Conservation (phyloP, 2,888 invertebrate species). For the Drosophila maculinotata region DNA sequence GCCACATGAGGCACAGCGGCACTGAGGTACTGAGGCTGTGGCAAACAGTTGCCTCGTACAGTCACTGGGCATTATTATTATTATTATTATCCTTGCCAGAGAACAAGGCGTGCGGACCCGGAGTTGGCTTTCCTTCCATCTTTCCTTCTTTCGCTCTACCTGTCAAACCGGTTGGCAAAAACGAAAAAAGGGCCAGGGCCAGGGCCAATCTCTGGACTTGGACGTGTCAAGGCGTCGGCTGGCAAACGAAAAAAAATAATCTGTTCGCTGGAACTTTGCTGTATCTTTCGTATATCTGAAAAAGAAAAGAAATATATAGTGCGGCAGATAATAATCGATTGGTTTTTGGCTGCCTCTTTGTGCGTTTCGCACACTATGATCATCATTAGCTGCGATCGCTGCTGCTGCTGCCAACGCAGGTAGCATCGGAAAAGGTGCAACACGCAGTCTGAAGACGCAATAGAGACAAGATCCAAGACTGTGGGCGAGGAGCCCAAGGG, state of each 20-base stretch:
- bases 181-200: conserved; percentile 59
- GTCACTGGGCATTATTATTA: conserved; percentile 49
- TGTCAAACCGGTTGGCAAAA: conserved; percentile 75
- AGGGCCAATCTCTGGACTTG: conserved; percentile 51
- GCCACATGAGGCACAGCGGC: conserved; percentile 24
- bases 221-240: conserved; percentile 70
- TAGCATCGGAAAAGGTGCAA: conserved; percentile 46
- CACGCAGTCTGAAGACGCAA: conserved; percentile 31
- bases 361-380: conserved; percentile 76
- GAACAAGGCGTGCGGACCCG: conserved; percentile 66
- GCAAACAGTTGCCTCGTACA: conserved; percentile 57
- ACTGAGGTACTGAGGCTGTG: conserved; percentile 14
- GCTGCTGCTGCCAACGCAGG: conserved; percentile 26
- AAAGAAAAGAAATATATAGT: conserved; percentile 54
- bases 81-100: conserved; percentile 64
- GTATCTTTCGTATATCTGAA: conserved; percentile 22
- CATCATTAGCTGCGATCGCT: conserved; percentile 65
- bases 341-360: conserved; percentile 76
- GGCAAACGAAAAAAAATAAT: conserved; percentile 70
- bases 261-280: conserved; percentile 77
- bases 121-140: conserved; percentile 31
- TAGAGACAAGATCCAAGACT: conserved; percentile 24
- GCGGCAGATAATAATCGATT: conserved; percentile 82
- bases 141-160: conserved; percentile 46
- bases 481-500: conserved; percentile 50